Evolutionary conservation across 2,797 vertebrate species (phyloP).

Genomic region (Staurois parvus): DNA sequence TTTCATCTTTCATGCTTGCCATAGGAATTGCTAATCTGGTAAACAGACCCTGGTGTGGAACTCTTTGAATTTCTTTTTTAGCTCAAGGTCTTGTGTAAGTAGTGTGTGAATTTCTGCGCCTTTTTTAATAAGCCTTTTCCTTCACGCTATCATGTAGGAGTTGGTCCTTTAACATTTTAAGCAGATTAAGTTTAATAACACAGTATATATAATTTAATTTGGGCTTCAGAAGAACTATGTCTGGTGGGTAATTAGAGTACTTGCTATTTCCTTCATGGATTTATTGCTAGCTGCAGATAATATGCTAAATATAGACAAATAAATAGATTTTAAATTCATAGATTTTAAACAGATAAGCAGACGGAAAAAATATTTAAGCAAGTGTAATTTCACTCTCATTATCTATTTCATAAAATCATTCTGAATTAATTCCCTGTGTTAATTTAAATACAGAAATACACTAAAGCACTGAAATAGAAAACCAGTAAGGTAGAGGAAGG

Average conservation of each 20-base stretch:
- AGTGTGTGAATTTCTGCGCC: not conserved
- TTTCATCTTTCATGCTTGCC: slow-evolving; percentile 48
- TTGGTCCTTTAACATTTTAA: not conserved
- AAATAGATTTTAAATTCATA: not conserved
- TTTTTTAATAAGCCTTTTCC: slow-evolving; percentile 7
- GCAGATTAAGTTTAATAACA: slow-evolving; percentile 6
- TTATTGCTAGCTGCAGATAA: not conserved
- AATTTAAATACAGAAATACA: not conserved
- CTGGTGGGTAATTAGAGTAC: not conserved
- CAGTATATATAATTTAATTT: slow-evolving; percentile 11
- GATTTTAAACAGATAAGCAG: not conserved
- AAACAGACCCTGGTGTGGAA: not conserved
- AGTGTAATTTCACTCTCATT: not conserved
- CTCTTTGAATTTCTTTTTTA: slow-evolving; percentile 14
- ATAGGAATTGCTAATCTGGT: slow-evolving; percentile 16
- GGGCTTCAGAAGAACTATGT: not conserved
- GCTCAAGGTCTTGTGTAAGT: slow-evolving; percentile 11
- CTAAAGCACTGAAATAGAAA: too few species aligned
- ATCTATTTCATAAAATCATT: not conserved
- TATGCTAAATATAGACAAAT: not conserved
- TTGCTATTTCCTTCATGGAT: slow-evolving; percentile 4
- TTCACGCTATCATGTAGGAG: not conserved
- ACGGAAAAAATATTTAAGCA: not conserved
- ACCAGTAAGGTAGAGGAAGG: too few species aligned
- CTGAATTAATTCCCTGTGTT: too few species aligned